phyloP scores from a whole-genome alignment of 2,888 invertebrate species.

The Cheilosia grossa region DNA sequence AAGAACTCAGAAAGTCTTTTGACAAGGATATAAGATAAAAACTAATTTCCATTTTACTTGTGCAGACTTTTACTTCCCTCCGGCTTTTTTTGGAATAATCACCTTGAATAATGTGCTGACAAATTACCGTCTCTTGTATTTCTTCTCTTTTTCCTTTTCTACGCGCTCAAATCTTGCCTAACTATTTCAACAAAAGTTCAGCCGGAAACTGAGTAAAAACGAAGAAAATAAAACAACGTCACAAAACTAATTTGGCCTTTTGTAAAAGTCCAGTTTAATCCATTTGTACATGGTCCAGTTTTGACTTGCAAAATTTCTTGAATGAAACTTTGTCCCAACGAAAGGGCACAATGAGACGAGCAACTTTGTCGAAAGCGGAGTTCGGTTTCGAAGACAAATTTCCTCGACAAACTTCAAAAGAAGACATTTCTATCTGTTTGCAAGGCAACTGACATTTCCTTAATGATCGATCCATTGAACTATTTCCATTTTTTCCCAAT shows the following conservation, averaged over 20 bases:
- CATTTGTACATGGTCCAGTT: not conserved
- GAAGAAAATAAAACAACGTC: not conserved
- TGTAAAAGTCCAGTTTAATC: constrained; percentile 40
- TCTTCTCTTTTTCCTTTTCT: not conserved
- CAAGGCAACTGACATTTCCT: not conserved
- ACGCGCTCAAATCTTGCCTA: not conserved
- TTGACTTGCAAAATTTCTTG: constrained; percentile 10
- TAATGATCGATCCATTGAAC: constrained; percentile 6
- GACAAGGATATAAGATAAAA: not conserved
- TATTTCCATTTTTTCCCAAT: not conserved
- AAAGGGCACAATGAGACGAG: not conserved
- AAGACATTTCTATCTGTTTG: not conserved
- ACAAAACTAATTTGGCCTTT: constrained; percentile 42
- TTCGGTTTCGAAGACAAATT: no score
- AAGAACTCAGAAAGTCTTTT: not conserved
- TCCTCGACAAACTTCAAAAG: not conserved
- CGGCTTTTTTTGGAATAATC: not conserved
- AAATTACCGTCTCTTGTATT: not conserved
- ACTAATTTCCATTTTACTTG: not conserved
- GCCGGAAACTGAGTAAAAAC: not conserved
- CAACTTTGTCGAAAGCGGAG: no score
- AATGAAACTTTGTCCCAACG: constrained; percentile 16
- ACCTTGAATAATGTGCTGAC: not conserved
- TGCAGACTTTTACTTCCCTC: not conserved
- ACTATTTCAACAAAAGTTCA: constrained; percentile 16